A percentile compares a stretch with the other conserved stretches of the same genome.
These are phyloP conservation scores for Thalassaphorura encarpata DNA, from an alignment of 1,140 invertebrate genomes.

Conservation along the genomic window DNA sequence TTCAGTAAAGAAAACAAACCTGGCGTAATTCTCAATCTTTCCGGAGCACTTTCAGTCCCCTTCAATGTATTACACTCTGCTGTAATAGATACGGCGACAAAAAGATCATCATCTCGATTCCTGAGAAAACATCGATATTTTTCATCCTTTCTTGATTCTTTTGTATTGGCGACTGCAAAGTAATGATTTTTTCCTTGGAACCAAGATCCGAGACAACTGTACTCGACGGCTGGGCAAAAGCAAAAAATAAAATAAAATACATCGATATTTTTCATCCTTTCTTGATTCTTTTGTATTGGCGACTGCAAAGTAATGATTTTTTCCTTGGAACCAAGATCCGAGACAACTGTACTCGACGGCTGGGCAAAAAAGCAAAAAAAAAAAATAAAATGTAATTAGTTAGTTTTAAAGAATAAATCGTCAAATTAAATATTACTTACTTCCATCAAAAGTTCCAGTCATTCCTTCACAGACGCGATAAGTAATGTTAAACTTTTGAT, in stretches of 20 bases:
- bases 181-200: constrained; percentile 91
- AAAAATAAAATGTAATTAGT: constrained; percentile 2
- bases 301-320: constrained; percentile 90
- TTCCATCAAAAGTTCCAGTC: constrained; percentile 73
- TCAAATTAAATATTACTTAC: constrained; percentile 41
- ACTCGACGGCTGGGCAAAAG: constrained; percentile 60
- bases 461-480: constrained; percentile 79
- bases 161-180: constrained; percentile 87
- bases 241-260: constrained; percentile 5
- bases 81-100: constrained; percentile 79
- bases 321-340: constrained; percentile 89
- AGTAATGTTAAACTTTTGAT: constrained; percentile 93
- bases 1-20: constrained; percentile 51
- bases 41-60: constrained; percentile 84
- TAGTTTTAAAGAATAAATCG: constrained; percentile 10
- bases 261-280: constrained; percentile 75
- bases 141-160: constrained; percentile 86
- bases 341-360: constrained; percentile 86
- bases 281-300: constrained; percentile 88
- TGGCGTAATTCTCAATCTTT: constrained; percentile 74
- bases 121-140: constrained; percentile 87
- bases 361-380: constrained; percentile 6
- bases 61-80: constrained; percentile 84
- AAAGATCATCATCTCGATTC: constrained; percentile 86
- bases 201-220: constrained; percentile 88